Conservation (phyloP, 2,113 vertebrate genomes). For the Tachycineta bicolor region DNA sequence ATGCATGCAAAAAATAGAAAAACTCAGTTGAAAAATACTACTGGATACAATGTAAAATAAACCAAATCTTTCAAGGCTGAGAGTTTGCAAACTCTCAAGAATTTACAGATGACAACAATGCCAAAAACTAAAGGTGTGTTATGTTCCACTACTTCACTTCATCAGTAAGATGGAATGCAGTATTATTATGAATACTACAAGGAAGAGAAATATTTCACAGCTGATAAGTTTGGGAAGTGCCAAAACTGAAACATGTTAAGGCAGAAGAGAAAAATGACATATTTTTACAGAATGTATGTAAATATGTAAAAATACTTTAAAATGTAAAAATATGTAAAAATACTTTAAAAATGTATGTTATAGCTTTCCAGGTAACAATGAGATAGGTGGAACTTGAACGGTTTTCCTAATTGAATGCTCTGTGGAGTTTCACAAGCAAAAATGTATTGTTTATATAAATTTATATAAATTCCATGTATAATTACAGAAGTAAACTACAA, state of each 20-base stretch:
- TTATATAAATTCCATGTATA: neutral
- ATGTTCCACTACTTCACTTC: neutral
- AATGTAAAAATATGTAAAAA: no score
- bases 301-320: no score
- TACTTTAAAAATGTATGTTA: neutral
- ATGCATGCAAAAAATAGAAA: neutral
- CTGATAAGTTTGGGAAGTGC: accelerated
- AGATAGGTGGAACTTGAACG: neutral
- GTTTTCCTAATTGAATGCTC: neutral
- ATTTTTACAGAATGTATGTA: neutral
- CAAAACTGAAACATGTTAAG: neutral
- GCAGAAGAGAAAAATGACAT: neutral
- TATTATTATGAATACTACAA: neutral
- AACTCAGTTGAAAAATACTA: neutral
- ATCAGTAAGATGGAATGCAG: neutral
- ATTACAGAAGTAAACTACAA: neutral
- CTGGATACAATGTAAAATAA: neutral
- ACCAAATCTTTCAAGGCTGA: neutral
- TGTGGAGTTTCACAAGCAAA: neutral
- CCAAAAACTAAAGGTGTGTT: neutral
- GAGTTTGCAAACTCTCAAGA: neutral
- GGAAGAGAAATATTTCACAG: neutral
- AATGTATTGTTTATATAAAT: neutral
- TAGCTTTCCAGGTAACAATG: neutral
- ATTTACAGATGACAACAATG: neutral